Conservation (phyloP, 1,140 invertebrate species). For the Aricia agestis region DNA sequence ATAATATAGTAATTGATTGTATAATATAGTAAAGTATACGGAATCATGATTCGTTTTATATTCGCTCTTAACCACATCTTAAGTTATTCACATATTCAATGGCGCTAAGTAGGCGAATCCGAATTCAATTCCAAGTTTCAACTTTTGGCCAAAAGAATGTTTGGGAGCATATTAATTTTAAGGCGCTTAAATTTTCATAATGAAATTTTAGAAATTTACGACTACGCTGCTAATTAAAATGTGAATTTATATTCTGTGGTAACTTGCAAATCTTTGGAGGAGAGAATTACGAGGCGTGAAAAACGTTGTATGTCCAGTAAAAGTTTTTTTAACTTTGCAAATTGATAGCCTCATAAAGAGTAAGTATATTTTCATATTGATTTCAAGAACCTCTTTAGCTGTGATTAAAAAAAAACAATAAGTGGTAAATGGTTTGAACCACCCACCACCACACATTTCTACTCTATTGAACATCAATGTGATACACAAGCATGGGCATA, state of each 20-base stretch:
- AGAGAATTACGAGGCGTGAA: too few species aligned
- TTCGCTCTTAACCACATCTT: background rate
- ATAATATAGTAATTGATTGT: too few species aligned
- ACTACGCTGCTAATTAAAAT: constrained; percentile 1
- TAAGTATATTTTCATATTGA: too few species aligned
- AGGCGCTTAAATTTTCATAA: constrained; percentile 11
- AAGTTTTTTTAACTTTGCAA: too few species aligned
- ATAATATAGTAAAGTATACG: background rate
- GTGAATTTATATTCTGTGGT: constrained; percentile 1
- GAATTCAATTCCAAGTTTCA: background rate
- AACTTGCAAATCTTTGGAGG: background rate
- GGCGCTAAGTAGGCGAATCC: constrained; percentile 1
- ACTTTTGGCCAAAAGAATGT: constrained; percentile 1
- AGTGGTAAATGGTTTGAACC: too few species aligned
- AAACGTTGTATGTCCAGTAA: too few species aligned
- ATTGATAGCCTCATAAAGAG: too few species aligned
- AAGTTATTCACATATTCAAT: constrained; percentile 11
- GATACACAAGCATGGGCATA: too few species aligned
- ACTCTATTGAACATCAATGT: too few species aligned
- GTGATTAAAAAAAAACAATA: too few species aligned
- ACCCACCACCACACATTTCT: too few species aligned
- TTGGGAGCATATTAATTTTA: constrained; percentile 8
- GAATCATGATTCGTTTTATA: background rate
- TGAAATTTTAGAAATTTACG: constrained; percentile 6
- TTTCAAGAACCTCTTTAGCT: too few species aligned